These are phyloP conservation scores for Hirundichthys speculiger DNA, from an alignment of 2,113 vertebrate genomes.

Conservation along the genomic window DNA sequence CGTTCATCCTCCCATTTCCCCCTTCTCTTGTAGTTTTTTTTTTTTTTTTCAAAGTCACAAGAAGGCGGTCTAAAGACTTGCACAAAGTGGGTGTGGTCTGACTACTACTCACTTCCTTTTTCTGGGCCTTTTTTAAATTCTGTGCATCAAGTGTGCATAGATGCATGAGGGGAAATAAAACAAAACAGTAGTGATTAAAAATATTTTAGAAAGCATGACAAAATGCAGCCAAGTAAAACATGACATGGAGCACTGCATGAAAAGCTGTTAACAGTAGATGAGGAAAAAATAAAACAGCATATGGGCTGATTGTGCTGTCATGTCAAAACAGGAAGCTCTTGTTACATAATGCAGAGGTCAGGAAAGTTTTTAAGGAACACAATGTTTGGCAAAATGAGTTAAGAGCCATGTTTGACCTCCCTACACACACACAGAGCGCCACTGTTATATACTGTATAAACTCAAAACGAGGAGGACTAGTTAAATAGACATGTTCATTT, in stretches of 20 bases:
- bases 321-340: constrained; percentile 71
- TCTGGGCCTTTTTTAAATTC: constrained; percentile 37
- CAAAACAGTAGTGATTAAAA: background rate
- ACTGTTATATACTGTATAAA: background rate
- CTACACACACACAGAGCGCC: background rate
- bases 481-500: background rate
- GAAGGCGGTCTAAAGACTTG: constrained; percentile 39
- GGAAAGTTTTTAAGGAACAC: constrained; percentile 34
- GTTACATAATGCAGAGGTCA: constrained; percentile 53
- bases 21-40: constrained; percentile 9
- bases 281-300: background rate
- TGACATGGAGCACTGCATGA: background rate
- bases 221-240: background rate
- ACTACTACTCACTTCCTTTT: constrained; percentile 76
- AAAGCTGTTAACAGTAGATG: background rate
- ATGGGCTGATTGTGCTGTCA: constrained; percentile 7
- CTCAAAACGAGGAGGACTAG: background rate
- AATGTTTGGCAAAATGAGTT: background rate
- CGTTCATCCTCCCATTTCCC: constrained; percentile 41
- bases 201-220: background rate
- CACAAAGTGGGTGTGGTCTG: constrained; percentile 49
- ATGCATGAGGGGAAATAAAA: background rate
- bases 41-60: constrained; percentile 22
- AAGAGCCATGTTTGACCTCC: constrained; percentile 19
- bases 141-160: background rate